Base-by-base conservation (phyloP, 2,113 vertebrate genomes). In the Seriola rivoliana region DNA sequence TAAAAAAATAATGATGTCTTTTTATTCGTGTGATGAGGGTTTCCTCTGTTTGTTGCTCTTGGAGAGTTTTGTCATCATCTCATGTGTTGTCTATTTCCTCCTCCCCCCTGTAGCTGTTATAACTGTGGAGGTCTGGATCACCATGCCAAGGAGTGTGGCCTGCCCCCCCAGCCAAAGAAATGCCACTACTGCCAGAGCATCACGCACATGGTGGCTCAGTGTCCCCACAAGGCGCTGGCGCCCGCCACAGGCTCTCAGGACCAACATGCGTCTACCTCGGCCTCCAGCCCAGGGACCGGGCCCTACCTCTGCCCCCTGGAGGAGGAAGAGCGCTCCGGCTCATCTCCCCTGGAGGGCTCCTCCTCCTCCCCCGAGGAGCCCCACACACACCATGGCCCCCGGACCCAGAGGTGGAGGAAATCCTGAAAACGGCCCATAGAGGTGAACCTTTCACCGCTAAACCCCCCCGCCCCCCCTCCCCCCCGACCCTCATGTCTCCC, bases 111-210 rank as follows among this genome's bases (percentile, higher is more conserved):
- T 86, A 98, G 98, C 94, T 99, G 98, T 96, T 99, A 99, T 94
- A 99, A 99, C 95, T 99, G 98, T 85, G 98, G 98, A 55, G 98
- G 97, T 86, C 95, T 99, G 94, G 97, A 99, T 91, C 98, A 99
- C 89, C 98, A 99, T 62, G 98, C 98, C 94, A 99, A 99, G 95
- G 98, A 99, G 93, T 99, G 98, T 95, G 97, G 96, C 93, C 96
- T 99, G 78, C 97, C 98, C 0, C 98, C 98, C 6, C 98, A 99
- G 96, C 98, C 98, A 93, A 99, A 99, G 97, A 99, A 98, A 93
- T 99, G 97, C 95, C 98, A 98, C 95, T 98, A 96, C 95, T 99
- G 97, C 96, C 98, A 99, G 94, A 99, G 98, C 94, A 97, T 98
- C 91, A 96, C 92, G 91, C 97, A 99, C 93, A 99, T 98, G 97